Conservation (phyloP, 92 coral and sea anemone species). For the Phymanthus crucifer region DNA sequence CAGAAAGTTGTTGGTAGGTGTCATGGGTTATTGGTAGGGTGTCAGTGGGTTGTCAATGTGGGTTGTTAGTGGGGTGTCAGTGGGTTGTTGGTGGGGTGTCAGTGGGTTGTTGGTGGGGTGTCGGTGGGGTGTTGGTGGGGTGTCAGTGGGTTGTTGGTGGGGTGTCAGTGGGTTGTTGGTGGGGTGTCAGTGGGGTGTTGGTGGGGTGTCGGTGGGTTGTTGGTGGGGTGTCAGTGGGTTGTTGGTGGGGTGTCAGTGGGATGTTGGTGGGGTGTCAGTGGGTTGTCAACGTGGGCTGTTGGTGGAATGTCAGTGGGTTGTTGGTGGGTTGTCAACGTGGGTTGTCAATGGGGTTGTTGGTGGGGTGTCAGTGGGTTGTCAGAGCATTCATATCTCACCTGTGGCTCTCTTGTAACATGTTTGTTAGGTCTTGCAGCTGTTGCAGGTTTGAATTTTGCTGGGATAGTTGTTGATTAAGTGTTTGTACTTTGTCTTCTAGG, state of each 20-base stretch:
- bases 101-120: constrained; percentile 9
- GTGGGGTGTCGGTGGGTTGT: constrained; percentile 15
- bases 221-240: neutral
- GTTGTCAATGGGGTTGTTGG: neutral
- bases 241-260: neutral
- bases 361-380: neutral
- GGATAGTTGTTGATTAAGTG: constrained; percentile 71
- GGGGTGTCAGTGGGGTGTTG: constrained; percentile 5
- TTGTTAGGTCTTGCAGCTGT: constrained; percentile 90
- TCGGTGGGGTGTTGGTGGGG: neutral
- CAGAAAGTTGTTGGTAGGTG: neutral
- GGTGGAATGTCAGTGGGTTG: neutral
- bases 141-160: constrained; percentile 4
- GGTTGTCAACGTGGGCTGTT: neutral
- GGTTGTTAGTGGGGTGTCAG: neutral
- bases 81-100: constrained; percentile 12
- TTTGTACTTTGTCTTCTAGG: constrained; percentile 76
- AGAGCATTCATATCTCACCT: constrained; percentile 42
- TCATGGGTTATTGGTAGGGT: too few relatives aligned
- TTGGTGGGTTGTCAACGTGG: neutral
- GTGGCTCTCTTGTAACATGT: constrained; percentile 98
- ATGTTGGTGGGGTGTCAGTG: neutral
- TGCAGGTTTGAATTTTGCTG: constrained; percentile 83
- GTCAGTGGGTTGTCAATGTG: neutral
- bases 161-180: constrained; percentile 13